phyloP scores from a whole-genome alignment of 2,113 vertebrate species.

The Hypocryptadius cinnamomeus region DNA sequence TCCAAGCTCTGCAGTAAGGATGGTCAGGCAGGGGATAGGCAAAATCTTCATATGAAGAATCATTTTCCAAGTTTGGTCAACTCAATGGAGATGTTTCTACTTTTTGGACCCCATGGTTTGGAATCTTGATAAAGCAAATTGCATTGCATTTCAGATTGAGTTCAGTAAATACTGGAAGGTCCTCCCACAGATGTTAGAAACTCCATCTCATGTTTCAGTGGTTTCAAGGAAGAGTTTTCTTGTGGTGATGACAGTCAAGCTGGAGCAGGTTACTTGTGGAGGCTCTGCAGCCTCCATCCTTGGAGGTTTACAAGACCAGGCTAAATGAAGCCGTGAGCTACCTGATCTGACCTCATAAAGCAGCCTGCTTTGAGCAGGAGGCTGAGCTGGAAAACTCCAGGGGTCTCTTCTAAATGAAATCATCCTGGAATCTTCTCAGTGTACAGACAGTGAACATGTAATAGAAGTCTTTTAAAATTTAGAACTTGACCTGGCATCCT shows the following conservation, averaged over 20 bases:
- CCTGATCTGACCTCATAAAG: neutral
- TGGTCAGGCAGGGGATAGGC: neutral
- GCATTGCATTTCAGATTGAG: neutral
- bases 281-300: neutral
- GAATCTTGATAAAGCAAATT: neutral
- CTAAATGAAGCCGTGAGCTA: neutral
- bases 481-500: neutral
- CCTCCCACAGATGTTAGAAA: neutral
- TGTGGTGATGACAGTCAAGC: neutral
- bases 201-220: neutral
- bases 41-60: neutral
- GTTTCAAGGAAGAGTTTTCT: neutral
- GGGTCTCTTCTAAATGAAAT: neutral
- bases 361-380: neutral
- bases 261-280: neutral
- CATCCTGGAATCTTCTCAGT: neutral
- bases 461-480: neutral
- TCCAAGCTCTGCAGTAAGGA: neutral
- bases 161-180: neutral
- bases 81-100: neutral
- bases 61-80: neutral
- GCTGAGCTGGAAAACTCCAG: neutral
- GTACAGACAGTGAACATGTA: neutral
- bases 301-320: neutral
- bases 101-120: neutral